Evolutionary conservation across 2,888 invertebrate genomes (phyloP).

Genomic region (Conistra vaccinii): DNA sequence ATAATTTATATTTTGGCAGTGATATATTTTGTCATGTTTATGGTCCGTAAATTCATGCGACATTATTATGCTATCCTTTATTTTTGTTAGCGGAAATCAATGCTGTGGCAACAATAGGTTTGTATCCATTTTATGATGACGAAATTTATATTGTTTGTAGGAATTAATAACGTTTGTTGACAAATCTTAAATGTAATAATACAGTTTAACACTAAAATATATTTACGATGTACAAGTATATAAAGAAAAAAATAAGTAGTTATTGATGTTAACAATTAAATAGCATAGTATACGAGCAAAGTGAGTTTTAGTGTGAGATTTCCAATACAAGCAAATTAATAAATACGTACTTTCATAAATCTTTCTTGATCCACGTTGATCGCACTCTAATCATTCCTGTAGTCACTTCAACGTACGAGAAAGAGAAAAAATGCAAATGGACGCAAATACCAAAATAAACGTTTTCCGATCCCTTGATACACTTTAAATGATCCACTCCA

Average conservation of each 20-base stretch:
- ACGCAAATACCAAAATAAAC: conserved; percentile 1
- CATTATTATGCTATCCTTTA: conserved; percentile 18
- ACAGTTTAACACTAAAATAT: too few species aligned
- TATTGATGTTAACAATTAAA: neutral
- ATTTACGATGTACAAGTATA: too few species aligned
- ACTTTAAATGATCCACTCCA: conserved; percentile 13
- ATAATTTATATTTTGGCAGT: conserved; percentile 41
- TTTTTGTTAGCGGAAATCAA: conserved; percentile 21
- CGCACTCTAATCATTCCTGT: too few species aligned
- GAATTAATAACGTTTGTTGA: too few species aligned
- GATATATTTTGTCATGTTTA: conserved; percentile 54
- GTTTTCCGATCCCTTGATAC: neutral
- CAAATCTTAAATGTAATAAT: too few species aligned
- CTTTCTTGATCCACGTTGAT: too few species aligned
- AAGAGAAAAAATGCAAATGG: neutral
- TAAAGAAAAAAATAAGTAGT: too few species aligned
- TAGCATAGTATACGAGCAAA: neutral
- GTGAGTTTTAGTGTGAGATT: too few species aligned
- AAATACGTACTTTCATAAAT: neutral
- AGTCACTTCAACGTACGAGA: neutral
- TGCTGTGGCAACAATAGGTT: conserved; percentile 1
- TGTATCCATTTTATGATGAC: neutral
- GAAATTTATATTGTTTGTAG: neutral
- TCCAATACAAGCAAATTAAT: neutral
- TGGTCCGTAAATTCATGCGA: conserved; percentile 29